Conservation (phyloP, 2,797 vertebrate genomes). For the Natrix natrix region DNA sequence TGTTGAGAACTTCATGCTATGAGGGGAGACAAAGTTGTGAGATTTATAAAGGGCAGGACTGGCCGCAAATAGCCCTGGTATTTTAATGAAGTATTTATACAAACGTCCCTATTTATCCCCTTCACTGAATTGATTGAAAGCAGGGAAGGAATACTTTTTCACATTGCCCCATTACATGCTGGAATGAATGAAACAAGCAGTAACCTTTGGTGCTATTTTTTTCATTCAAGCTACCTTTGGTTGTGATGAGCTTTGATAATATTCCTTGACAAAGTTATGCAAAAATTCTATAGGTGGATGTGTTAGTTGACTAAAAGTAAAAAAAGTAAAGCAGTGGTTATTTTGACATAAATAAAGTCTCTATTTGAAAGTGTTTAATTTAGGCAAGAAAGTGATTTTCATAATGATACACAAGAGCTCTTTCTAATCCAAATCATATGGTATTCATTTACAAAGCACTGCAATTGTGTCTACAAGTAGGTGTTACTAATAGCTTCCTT, state of each 20-base stretch:
- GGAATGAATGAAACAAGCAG: background rate
- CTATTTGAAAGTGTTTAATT: slow-evolving; percentile 47
- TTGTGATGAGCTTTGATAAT: background rate
- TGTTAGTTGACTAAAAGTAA: slow-evolving; percentile 14
- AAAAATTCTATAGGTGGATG: background rate
- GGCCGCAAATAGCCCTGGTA: background rate
- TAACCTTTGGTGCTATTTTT: background rate
- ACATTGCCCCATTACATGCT: background rate
- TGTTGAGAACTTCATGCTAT: background rate
- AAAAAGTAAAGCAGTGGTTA: slow-evolving; percentile 18
- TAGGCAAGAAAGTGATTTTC: slow-evolving; percentile 38
- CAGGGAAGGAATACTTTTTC: background rate
- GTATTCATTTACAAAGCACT: slow-evolving; percentile 50
- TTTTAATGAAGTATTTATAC: background rate
- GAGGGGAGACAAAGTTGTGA: background rate
- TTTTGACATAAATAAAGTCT: slow-evolving; percentile 1
- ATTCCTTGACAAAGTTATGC: background rate
- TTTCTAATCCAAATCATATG: slow-evolving; percentile 39
- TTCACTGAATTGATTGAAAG: background rate
- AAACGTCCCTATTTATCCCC: background rate
- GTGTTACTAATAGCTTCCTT: slow-evolving; percentile 39
- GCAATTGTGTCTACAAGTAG: slow-evolving; percentile 41
- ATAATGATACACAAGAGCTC: slow-evolving; percentile 43
- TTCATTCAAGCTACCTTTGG: background rate
- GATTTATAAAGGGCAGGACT: background rate